phyloP scores from a whole-genome alignment of 2,113 vertebrate genomes.

The Edolisoma coerulescens region DNA sequence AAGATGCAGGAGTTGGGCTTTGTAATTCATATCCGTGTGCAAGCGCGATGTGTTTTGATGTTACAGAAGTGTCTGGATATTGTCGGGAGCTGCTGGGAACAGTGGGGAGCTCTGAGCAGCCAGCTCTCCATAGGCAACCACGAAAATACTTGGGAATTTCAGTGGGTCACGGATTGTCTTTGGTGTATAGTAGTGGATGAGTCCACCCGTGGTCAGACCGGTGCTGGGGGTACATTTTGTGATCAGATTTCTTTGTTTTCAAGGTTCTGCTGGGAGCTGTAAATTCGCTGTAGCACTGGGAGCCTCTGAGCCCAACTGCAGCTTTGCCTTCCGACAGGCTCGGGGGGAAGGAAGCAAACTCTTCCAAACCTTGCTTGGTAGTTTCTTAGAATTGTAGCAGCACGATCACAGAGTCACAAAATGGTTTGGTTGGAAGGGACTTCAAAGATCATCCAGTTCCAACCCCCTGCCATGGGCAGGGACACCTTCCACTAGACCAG shows the following conservation, averaged over 20 bases:
- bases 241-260: background rate
- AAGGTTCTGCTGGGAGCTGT: background rate
- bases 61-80: rapidly evolving
- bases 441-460: background rate
- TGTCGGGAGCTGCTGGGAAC: background rate
- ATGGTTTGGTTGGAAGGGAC: background rate
- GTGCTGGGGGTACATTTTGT: background rate
- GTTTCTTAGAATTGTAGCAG: background rate
- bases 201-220: too few species aligned
- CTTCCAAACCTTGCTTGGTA: rapidly evolving
- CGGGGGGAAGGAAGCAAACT: background rate
- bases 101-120: background rate
- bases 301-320: background rate
- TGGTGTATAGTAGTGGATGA: rapidly evolving
- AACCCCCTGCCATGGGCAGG: rapidly evolving
- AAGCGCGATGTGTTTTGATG: background rate
- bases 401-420: rapidly evolving
- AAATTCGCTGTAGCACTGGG: rapidly evolving
- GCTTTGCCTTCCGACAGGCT: background rate
- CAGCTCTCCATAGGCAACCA: background rate
- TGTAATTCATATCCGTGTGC: rapidly evolving
- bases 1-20: background rate
- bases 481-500: background rate
- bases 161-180: too few species aligned
- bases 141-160: background rate